A percentile compares a stretch with the other conserved stretches of the same genome.
Conservation (phyloP, 2,888 invertebrate species). For the Tillus elongatus region DNA sequence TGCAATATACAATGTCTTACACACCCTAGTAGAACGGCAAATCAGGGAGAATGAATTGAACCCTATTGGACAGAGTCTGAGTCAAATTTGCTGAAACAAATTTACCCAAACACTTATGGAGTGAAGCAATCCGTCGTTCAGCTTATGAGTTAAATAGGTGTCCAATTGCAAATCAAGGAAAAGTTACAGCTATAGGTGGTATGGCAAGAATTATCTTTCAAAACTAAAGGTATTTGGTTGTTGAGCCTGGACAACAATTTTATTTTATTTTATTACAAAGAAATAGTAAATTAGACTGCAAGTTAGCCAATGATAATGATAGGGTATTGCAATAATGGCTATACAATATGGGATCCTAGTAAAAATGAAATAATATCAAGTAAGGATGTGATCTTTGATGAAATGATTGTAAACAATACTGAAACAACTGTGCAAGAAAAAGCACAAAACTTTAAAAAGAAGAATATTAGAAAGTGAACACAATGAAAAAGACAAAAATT, state of each 20-base stretch:
- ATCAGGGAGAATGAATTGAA: conserved; percentile 23
- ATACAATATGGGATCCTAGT: conserved; percentile 20
- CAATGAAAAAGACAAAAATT: conserved; percentile 11
- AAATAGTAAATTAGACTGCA: conserved; percentile 21
- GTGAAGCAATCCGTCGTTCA: conserved; percentile 22
- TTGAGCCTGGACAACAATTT: conserved; percentile 20
- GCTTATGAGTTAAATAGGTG: too few species aligned
- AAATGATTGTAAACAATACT: conserved; percentile 15
- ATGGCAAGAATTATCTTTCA: conserved; percentile 18
- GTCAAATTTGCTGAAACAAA: too few species aligned
- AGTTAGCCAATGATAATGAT: conserved; percentile 21
- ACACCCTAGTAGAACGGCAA: conserved; percentile 22
- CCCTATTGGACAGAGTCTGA: conserved; percentile 20
- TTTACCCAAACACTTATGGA: too few species aligned
- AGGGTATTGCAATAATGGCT: conserved; percentile 22
- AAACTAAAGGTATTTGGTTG: conserved; percentile 23
- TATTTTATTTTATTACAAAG: conserved; percentile 21
- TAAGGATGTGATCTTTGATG: conserved; percentile 24
- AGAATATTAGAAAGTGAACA: conserved; percentile 12
- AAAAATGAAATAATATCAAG: conserved; percentile 18
- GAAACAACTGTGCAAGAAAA: conserved; percentile 12
- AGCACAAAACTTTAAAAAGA: too few species aligned
- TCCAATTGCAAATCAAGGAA: conserved; percentile 16
- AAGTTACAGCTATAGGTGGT: conserved; percentile 19
- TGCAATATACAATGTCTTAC: conserved; percentile 20